Conservation (phyloP, 2,797 vertebrate species). For the Hippoglossus hippoglossus region DNA sequence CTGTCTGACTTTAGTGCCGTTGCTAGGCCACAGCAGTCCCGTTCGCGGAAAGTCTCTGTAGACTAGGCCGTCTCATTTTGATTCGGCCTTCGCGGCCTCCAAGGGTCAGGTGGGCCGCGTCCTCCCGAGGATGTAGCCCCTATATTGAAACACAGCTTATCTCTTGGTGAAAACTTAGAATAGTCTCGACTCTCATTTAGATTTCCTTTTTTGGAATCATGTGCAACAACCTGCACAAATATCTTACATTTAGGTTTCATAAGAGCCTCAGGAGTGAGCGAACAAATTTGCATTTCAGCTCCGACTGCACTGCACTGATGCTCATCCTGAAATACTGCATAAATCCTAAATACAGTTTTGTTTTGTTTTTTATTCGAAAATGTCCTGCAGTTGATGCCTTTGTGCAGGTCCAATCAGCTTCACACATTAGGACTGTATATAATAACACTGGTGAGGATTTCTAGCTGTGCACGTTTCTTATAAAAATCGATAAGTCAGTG, state of each 20-base stretch:
- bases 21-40: too few relatives aligned
- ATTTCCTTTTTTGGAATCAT: not conserved
- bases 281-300: constrained; percentile 37
- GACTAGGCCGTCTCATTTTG: too few relatives aligned
- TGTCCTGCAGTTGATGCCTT: constrained; percentile 22
- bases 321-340: constrained; percentile 31
- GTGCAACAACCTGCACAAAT: constrained; percentile 14
- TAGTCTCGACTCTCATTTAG: not conserved
- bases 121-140: too few relatives aligned
- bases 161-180: constrained; percentile 1
- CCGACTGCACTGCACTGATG: constrained; percentile 17
- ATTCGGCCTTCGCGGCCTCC: too few relatives aligned
- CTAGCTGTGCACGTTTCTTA: constrained; percentile 54
- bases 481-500: constrained; percentile 54
- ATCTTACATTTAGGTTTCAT: constrained; percentile 16
- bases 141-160: not conserved
- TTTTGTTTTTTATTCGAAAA: constrained; percentile 8
- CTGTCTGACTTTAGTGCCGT: too few relatives aligned
- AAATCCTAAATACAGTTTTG: constrained; percentile 19
- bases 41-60: too few relatives aligned
- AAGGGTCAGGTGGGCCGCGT: too few relatives aligned
- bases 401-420: constrained; percentile 35
- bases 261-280: constrained; percentile 22
- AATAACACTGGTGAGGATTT: constrained; percentile 70
- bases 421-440: constrained; percentile 49